A percentile compares a stretch with the other conserved stretches of the same genome.
These are phyloP conservation scores for Echeneis naucrates DNA, from an alignment of 2,797 vertebrate genomes.

Conservation along the genomic window DNA sequence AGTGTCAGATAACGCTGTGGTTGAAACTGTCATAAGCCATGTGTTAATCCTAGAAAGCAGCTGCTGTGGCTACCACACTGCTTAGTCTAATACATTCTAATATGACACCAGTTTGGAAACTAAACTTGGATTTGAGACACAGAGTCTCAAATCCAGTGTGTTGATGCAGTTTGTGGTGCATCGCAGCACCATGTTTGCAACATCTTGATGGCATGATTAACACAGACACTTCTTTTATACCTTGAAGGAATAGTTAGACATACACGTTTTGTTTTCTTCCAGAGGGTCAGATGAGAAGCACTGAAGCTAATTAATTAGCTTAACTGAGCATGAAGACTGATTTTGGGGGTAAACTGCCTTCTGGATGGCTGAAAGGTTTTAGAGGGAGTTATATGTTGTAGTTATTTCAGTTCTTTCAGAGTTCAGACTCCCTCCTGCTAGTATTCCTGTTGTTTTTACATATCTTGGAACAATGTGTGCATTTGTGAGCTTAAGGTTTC, in stretches of 20 bases:
- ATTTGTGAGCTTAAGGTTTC: too few relatives aligned
- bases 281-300: too few relatives aligned
- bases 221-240: not conserved
- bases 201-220: not conserved
- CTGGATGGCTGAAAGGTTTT: too few relatives aligned
- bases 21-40: conserved; percentile 41
- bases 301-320: too few relatives aligned
- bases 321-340: too few relatives aligned
- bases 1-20: conserved; percentile 21
- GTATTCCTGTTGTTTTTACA: too few relatives aligned
- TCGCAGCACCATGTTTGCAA: not conserved
- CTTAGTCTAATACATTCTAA: conserved; percentile 14
- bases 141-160: not conserved
- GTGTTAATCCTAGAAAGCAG: conserved; percentile 40
- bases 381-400: too few relatives aligned
- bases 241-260: not conserved
- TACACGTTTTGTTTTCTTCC: too few relatives aligned
- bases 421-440: too few relatives aligned
- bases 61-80: conserved; percentile 1
- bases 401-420: too few relatives aligned
- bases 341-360: too few relatives aligned
- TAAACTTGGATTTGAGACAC: not conserved
- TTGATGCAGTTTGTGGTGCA: not conserved
- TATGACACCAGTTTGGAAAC: not conserved
- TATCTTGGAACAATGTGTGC: too few relatives aligned